These are phyloP conservation scores for Geotrypetes seraphini DNA, from an alignment of 2,797 vertebrate genomes.

Conservation along the genomic window DNA sequence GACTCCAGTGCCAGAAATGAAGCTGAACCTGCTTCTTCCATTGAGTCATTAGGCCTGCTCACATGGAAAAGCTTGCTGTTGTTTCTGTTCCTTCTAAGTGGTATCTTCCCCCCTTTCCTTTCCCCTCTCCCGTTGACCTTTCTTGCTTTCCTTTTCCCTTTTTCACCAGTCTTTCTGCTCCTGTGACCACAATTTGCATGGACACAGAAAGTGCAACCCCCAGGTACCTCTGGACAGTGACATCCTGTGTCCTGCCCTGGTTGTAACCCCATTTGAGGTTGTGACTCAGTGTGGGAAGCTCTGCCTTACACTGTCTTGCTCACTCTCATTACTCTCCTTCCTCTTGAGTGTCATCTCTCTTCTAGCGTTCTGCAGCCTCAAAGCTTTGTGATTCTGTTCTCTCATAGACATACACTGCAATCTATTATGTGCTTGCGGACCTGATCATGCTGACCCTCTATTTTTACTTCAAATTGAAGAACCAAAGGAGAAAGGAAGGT, in stretches of 20 bases:
- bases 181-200: too few relatives aligned
- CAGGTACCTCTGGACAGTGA: too few relatives aligned
- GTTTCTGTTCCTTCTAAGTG: not conserved
- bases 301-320: too few relatives aligned
- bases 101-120: not conserved
- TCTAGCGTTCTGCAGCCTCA: not conserved
- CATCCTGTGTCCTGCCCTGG: too few relatives aligned
- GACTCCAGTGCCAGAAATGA: too few relatives aligned
- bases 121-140: not conserved
- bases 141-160: not conserved
- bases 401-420: conserved; percentile 76
- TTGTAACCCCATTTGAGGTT: too few relatives aligned
- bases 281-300: not conserved
- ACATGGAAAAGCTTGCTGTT: not conserved
- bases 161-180: too few relatives aligned
- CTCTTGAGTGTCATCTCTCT: not conserved
- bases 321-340: too few relatives aligned
- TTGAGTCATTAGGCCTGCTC: too few relatives aligned
- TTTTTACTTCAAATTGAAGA: conserved; percentile 65
- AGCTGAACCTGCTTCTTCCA: too few relatives aligned
- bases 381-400: not conserved
- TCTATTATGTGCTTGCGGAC: conserved; percentile 86
- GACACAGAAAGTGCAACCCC: too few relatives aligned
- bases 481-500: conserved; percentile 8
- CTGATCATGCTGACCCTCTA: conserved; percentile 76